Conservation (phyloP, 2,113 vertebrate species). For the Dromas ardeola region DNA sequence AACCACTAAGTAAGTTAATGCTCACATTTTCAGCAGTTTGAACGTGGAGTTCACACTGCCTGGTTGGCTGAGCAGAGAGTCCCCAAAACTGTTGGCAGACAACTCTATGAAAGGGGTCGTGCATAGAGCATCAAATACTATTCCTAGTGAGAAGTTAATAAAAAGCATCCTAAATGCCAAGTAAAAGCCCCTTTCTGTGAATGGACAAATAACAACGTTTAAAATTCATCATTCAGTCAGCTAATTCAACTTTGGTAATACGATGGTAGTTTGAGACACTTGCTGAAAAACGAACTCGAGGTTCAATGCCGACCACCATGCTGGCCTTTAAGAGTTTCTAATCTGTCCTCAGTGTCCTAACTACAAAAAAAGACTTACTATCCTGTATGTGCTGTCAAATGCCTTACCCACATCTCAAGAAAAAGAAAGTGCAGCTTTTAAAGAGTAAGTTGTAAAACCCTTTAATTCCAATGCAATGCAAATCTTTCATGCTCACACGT, state of each 20-base stretch:
- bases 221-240: not conserved
- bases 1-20: not conserved
- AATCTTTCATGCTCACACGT: not conserved
- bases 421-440: not conserved
- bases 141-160: not conserved
- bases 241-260: not conserved
- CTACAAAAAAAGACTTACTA: not conserved
- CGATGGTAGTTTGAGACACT: not conserved
- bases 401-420: not conserved
- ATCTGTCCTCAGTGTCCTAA: not conserved
- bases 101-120: not conserved
- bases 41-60: not conserved
- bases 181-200: not conserved
- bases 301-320: not conserved
- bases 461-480: not conserved
- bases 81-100: not conserved
- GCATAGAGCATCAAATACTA: not conserved
- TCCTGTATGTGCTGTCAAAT: not conserved
- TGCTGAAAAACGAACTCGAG: not conserved
- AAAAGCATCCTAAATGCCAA: not conserved
- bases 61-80: not conserved
- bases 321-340: not conserved
- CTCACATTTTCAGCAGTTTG: not conserved
- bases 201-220: fast-evolving
- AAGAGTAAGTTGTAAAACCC: not conserved